Evolutionary conservation across 2,888 invertebrate genomes (phyloP).

Genomic region (Linnaemya vulpina): DNA sequence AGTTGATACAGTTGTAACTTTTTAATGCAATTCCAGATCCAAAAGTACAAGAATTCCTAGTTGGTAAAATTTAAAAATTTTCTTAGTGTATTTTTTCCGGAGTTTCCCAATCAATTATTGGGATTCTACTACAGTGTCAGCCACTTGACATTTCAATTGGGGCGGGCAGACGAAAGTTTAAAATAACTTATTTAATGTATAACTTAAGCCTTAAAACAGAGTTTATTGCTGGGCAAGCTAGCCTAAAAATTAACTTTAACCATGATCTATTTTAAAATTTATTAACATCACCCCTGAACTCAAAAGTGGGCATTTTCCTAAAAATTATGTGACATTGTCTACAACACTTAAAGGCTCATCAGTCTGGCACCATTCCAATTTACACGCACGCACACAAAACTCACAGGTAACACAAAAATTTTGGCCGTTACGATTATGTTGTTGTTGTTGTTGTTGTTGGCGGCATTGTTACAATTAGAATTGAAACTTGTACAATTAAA

Average conservation of each 20-base stretch:
- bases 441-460: constrained; percentile 23
- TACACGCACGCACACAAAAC: background rate
- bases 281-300: background rate
- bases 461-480: constrained; percentile 59
- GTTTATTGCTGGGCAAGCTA: too few species aligned
- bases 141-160: too few species aligned
- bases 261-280: background rate
- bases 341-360: background rate
- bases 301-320: background rate
- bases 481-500: constrained; percentile 45
- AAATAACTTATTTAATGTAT: too few species aligned
- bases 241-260: background rate
- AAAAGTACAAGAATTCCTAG: too few species aligned
- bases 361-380: constrained; percentile 23
- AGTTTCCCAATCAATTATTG: too few species aligned
- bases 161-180: too few species aligned
- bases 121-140: too few species aligned
- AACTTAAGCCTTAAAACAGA: too few species aligned
- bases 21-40: too few species aligned
- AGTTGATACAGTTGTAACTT: too few species aligned
- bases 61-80: too few species aligned
- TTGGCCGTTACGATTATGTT: constrained; percentile 21
- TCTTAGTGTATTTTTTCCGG: too few species aligned
- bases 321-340: background rate
- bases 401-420: constrained; percentile 22